Base-by-base conservation (phyloP, 53 echinoderm and acorn worm genomes). In the Echinarachnius parma region DNA sequence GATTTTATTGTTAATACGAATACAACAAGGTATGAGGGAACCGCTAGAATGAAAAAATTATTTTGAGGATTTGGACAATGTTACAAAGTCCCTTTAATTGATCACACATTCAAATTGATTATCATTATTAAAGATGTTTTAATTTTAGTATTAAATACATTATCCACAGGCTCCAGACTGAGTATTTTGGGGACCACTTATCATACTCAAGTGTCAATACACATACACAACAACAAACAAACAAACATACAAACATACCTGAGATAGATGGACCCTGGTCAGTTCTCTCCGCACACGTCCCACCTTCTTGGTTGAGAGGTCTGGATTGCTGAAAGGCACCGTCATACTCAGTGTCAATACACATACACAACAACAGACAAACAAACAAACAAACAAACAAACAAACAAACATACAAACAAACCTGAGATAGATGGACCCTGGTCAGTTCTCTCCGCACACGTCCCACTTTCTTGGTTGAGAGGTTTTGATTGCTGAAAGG, bases 311-410 rank as follows among this genome's bases (percentile, higher is more conserved):
- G 44, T 18, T 10, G 74, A 72, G 37, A 72, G 18, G 2, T 56
- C 74, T 34, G 36, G 74, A 25, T 56, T 56, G 18, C 66, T 66
- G 58, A 98, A 84, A 2, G 98, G 98, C n/a, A 88, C 87, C 24
- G 64, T 60, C 98, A 98, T 98, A 28, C 91, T 80, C 2, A 88
- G 91, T 7, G 91, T 98, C 86, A n/a, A n/a, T n/a, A n/a, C n/a
- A n/a, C n/a, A n/a, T n/a, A n/a, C n/a, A n/a, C 2, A 52, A 26
- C 20, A 7, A 13, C 15, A 71, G 29, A 72, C 34, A 32, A 5
- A 59, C 16, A 15, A 59, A 19, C 21, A 59, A 29, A 24, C 26
- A 29, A 46, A 15, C 13, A n/a, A n/a, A n/a, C n/a, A n/a, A n/a
- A n/a, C n/a, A n/a, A n/a, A n/a, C n/a, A n/a, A n/a, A n/a, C n/a